These are phyloP conservation scores for Carassius auratus DNA, from an alignment of 2,113 vertebrate genomes.

Conservation along the genomic window DNA sequence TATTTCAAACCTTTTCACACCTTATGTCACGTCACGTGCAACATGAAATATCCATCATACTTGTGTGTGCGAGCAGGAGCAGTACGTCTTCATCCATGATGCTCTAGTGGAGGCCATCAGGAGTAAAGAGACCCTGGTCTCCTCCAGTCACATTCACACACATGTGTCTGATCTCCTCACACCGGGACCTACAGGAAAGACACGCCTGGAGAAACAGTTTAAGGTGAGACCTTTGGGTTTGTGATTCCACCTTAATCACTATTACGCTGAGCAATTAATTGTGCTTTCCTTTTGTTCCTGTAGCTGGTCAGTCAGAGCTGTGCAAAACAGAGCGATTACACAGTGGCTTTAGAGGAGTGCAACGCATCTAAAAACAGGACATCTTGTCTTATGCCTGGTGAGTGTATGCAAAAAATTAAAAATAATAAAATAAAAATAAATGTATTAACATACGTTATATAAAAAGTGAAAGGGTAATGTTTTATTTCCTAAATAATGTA, in stretches of 20 bases:
- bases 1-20: background rate
- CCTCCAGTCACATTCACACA: constrained; percentile 84
- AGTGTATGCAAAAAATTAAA: constrained; percentile 38
- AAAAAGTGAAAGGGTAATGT: too few relatives aligned
- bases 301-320: constrained; percentile 90
- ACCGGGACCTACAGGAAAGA: constrained; percentile 86
- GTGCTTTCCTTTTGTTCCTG: constrained; percentile 53
- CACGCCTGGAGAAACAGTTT: constrained; percentile 91
- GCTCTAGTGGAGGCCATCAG: constrained; percentile 90
- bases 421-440: too few relatives aligned
- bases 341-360: constrained; percentile 86
- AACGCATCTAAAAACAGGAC: constrained; percentile 91
- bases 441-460: too few relatives aligned
- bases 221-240: constrained; percentile 75
- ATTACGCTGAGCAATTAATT: background rate
- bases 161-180: constrained; percentile 92
- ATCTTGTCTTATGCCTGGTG: constrained; percentile 92
- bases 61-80: constrained; percentile 78
- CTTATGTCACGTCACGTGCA: background rate
- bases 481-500: too few relatives aligned
- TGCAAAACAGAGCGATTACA: constrained; percentile 91
- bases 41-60: background rate
- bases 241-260: background rate
- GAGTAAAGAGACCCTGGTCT: constrained; percentile 89
- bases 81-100: constrained; percentile 96